Percentiles rank a stretch among this genome's conserved stretches.
Evolutionary conservation across 2,113 vertebrate species (phyloP).

Genomic region (Psilopogon haemacephalus): DNA sequence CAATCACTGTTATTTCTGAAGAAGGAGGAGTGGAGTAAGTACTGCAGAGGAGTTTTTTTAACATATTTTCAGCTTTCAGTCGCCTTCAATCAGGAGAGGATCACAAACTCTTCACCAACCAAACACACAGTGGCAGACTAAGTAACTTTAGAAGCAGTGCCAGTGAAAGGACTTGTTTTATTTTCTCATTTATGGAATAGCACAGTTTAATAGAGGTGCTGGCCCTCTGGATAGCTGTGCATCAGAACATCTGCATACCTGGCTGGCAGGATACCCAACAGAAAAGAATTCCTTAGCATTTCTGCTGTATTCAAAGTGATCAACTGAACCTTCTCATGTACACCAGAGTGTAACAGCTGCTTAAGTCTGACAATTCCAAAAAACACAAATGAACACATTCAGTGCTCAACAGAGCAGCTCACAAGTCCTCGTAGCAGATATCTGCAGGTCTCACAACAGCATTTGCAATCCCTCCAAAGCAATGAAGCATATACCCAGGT

Average conservation of each 20-base stretch:
- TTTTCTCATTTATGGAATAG: neutral
- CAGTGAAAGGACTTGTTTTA: rapidly evolving
- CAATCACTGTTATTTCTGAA: constrained; percentile 12
- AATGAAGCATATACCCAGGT: rapidly evolving
- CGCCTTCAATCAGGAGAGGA: neutral
- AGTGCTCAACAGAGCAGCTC: neutral
- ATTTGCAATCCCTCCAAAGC: neutral
- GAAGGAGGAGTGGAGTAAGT: neutral
- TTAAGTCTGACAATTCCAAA: neutral
- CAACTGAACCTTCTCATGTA: neutral
- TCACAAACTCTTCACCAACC: neutral
- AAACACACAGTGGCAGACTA: rapidly evolving
- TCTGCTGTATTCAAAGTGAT: neutral
- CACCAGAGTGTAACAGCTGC: rapidly evolving
- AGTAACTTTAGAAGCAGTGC: neutral
- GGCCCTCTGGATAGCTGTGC: neutral
- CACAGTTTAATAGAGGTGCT: neutral
- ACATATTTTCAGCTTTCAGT: neutral
- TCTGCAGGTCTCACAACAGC: rapidly evolving
- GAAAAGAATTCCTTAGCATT: neutral
- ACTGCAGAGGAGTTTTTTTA: neutral
- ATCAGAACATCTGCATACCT: neutral
- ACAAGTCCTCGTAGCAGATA: neutral
- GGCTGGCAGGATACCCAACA: neutral
- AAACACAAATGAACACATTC: neutral